Conservation (phyloP, 2,888 invertebrate species). For the Macrophya alboannulata region DNA sequence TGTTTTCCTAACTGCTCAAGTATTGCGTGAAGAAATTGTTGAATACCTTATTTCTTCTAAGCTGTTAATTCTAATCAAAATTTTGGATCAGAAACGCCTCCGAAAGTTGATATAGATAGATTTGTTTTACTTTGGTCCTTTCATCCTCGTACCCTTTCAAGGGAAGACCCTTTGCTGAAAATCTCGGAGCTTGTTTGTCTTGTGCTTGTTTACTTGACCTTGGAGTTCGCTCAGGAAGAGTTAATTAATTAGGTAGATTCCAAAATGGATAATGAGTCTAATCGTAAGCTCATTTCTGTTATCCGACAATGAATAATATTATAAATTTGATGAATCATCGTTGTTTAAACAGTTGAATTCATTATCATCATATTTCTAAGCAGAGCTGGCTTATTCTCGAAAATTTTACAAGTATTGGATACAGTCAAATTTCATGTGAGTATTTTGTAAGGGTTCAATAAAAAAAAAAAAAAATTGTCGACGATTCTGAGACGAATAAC, state of each 20-base stretch:
- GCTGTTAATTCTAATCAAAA: background rate
- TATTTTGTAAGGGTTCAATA: background rate
- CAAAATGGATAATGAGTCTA: background rate
- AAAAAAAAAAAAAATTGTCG: background rate
- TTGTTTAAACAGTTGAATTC: background rate
- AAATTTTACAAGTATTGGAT: background rate
- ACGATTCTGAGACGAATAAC: slow-evolving; percentile 37
- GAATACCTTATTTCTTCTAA: background rate
- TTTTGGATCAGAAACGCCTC: background rate
- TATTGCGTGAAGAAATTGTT: background rate
- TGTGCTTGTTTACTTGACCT: background rate
- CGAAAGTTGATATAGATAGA: background rate
- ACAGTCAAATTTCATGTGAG: background rate
- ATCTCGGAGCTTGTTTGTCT: background rate
- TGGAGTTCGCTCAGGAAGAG: background rate
- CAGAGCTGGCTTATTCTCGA: background rate
- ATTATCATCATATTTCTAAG: background rate
- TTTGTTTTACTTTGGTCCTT: background rate
- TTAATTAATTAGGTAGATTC: background rate
- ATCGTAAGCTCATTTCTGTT: background rate
- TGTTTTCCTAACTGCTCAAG: background rate
- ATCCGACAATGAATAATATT: background rate
- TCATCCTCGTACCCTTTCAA: background rate
- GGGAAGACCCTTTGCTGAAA: background rate
- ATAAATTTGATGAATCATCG: background rate